A percentile compares a stretch with the other conserved stretches of the same genome.
Conservation (phyloP, 2,113 vertebrate species). For the Saguinus imperator region DNA sequence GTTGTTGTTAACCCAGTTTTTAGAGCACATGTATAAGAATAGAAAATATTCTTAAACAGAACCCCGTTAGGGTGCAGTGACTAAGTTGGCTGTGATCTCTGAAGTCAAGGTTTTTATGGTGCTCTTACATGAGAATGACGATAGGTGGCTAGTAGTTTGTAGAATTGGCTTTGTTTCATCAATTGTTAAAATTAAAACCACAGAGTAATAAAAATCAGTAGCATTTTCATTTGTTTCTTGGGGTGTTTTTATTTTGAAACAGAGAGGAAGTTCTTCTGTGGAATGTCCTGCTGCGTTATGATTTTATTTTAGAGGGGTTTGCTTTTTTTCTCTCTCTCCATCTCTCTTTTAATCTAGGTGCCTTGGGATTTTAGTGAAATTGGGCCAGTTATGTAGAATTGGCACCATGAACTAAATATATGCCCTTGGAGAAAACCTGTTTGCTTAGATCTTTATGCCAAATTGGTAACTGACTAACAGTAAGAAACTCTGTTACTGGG, state of each 20-base stretch:
- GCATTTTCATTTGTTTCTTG: constrained; percentile 83
- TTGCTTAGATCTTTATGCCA: constrained; percentile 83
- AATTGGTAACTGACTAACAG: constrained; percentile 76
- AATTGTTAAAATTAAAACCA: constrained; percentile 72
- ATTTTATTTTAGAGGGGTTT: constrained; percentile 54
- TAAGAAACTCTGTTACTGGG: constrained; percentile 64
- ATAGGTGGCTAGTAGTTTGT: constrained; percentile 22
- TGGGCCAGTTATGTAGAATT: constrained; percentile 77
- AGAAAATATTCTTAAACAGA: constrained; percentile 20
- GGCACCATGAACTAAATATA: constrained; percentile 72
- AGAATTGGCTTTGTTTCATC: constrained; percentile 72
- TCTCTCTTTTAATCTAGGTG: constrained; percentile 71
- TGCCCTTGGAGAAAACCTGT: constrained; percentile 83
- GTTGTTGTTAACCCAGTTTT: neutral
- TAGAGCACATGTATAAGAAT: neutral
- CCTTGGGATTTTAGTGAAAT: constrained; percentile 79
- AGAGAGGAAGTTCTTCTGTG: constrained; percentile 64
- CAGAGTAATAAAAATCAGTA: constrained; percentile 75
- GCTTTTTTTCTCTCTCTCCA: neutral
- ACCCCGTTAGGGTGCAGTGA: constrained; percentile 6
- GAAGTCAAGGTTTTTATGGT: constrained; percentile 45
- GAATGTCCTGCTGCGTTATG: constrained; percentile 80
- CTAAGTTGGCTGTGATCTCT: constrained; percentile 43
- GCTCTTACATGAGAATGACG: constrained; percentile 50
- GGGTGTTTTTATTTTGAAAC: constrained; percentile 73